Base-by-base conservation (phyloP, 2,888 invertebrate genomes). In the Dynastes grantii region DNA sequence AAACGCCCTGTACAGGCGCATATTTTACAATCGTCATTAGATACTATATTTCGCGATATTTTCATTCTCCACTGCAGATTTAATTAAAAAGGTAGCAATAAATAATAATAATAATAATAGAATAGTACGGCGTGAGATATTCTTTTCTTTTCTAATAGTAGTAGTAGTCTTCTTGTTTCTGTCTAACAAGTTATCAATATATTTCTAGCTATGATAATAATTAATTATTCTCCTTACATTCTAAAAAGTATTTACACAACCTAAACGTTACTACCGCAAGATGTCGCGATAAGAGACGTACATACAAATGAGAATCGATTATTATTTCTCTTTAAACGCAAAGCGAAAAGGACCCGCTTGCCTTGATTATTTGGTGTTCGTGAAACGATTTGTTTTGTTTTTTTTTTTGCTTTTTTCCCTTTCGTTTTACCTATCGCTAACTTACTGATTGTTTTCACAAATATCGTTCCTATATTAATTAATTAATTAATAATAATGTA, bases 171-270 rank as follows among this genome's bases (percentile, higher is more conserved):
- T 58, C n/a, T 58, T 58, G 5, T 58, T 45, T 45, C 45, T 58
- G 55, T 58, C 55, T 58, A 22, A 58, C 22, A 45, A 8, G 11
- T 45, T 45, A 45, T 45, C 45, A 22, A 58, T 58, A 58, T 58
- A 58, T 22, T 58, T 58, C 55, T 58, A 58, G 22, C 55, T 58
- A 58, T 58, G 22, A 58, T 58, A 58, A 58, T 58, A n/a, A 58
- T 58, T 58, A 58, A 58, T 58, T 16, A 58, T 58, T 58, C 22
- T 55, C 8, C 55, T 58, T 58, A 58, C 55, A 22, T 58, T 22
- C 55, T 58, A 58, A 6, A 58, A 58, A 58, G 45, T 58, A 63
- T 63, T 27, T 63, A 32, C 27, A 63, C 32, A 63, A 63, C 63
- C 63, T 63, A 63, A 27, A 22, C 22, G 22, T 63, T 32, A 63